These are phyloP conservation scores for Drosophila conformis DNA, from an alignment of 2,888 invertebrate genomes.

Conservation along the genomic window DNA sequence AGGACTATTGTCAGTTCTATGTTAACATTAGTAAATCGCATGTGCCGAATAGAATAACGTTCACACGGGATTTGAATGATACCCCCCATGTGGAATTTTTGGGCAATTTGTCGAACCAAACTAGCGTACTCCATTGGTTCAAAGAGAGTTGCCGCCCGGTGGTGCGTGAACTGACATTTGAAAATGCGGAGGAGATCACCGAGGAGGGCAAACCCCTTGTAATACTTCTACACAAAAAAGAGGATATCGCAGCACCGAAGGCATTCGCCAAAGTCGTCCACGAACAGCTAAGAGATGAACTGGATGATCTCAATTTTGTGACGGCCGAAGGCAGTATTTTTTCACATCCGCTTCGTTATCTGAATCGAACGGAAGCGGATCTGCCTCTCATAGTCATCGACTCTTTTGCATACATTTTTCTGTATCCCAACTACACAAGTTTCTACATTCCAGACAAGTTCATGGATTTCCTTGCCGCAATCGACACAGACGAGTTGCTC, in stretches of 20 bases:
- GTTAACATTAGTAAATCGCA: slow-evolving; percentile 89
- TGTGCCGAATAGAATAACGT: slow-evolving; percentile 87
- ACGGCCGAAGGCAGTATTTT: slow-evolving; percentile 97
- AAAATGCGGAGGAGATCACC: slow-evolving; percentile 98
- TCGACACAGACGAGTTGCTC: slow-evolving; percentile 89
- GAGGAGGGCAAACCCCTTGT: slow-evolving; percentile 98
- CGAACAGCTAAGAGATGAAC: slow-evolving; percentile 90
- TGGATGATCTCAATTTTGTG: slow-evolving; percentile 96
- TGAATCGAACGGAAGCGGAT: slow-evolving; percentile 94
- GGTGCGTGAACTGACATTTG: slow-evolving; percentile 98
- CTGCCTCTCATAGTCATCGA: slow-evolving; percentile 98
- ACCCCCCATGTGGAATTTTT: slow-evolving; percentile 90
- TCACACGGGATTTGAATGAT: slow-evolving; percentile 89
- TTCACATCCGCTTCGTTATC: slow-evolving; percentile 96
- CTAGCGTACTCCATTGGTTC: slow-evolving; percentile 87
- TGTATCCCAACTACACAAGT: slow-evolving; percentile 92
- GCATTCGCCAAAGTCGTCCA: slow-evolving; percentile 91
- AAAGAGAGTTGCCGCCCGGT: slow-evolving; percentile 93
- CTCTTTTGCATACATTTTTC: slow-evolving; percentile 98
- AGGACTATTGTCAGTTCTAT: slow-evolving; percentile 96
- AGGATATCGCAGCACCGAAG: slow-evolving; percentile 91
- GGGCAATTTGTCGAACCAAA: slow-evolving; percentile 89
- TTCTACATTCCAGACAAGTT: slow-evolving; percentile 92
- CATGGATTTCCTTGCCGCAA: slow-evolving; percentile 93
- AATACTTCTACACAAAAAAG: slow-evolving; percentile 95